Evolutionary conservation across 2,113 vertebrate genomes (phyloP).

Genomic region (Notarius quadriscutis): DNA sequence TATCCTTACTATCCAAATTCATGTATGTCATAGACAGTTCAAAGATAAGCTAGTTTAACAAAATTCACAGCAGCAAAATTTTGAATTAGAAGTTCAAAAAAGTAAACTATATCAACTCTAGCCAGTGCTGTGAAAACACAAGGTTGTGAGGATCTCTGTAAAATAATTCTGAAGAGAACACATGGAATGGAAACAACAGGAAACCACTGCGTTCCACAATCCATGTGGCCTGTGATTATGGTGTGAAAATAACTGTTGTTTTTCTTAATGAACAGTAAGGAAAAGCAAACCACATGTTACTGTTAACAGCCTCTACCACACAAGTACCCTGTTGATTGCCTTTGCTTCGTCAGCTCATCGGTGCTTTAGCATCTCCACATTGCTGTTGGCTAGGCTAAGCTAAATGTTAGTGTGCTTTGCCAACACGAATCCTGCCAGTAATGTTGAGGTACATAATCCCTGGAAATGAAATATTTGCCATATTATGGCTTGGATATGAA

Average conservation of each 20-base stretch:
- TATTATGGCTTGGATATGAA: slow-evolving; percentile 25
- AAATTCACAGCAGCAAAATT: neutral
- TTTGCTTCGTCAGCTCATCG: slow-evolving; percentile 20
- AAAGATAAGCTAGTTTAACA: neutral
- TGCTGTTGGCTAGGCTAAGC: neutral
- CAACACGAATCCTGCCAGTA: slow-evolving; percentile 17
- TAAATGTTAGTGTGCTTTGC: neutral
- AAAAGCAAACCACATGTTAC: slow-evolving; percentile 58
- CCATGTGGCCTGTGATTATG: slow-evolving; percentile 61
- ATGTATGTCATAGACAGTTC: neutral
- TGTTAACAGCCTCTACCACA: slow-evolving; percentile 40
- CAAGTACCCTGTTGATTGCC: slow-evolving; percentile 51
- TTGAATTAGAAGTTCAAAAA: neutral
- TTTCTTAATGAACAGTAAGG: slow-evolving; percentile 63
- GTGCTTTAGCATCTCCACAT: neutral
- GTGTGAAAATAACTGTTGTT: slow-evolving; percentile 56
- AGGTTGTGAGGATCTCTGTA: neutral
- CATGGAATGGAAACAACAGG: slow-evolving; percentile 49
- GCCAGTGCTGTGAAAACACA: neutral
- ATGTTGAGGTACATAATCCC: slow-evolving; percentile 31
- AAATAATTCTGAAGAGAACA: slow-evolving; percentile 32
- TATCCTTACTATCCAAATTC: neutral
- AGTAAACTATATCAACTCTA: slow-evolving; percentile 4
- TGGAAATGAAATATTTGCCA: slow-evolving; percentile 34
- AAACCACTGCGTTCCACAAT: slow-evolving; percentile 51